Evolutionary conservation across 1,140 invertebrate genomes (phyloP).

Genomic region (Platorchestia sp.): DNA sequence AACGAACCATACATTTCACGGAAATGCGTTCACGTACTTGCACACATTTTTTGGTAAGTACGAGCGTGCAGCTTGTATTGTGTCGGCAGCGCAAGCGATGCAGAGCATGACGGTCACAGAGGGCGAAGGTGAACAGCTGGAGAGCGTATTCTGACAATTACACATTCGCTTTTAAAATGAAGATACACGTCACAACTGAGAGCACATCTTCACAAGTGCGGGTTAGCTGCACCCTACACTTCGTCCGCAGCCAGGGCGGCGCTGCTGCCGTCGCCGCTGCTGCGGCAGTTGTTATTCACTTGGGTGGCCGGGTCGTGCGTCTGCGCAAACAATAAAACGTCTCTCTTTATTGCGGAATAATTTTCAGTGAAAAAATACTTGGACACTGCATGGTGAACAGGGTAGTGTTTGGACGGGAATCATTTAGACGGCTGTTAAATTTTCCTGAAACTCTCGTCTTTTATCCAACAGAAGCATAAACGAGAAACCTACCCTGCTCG

Average conservation of each 20-base stretch:
- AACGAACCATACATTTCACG: background rate
- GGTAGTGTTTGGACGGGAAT: background rate
- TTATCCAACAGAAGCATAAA: background rate
- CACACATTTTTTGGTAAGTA: background rate
- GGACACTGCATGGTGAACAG: background rate
- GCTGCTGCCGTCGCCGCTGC: slow-evolving; percentile 30
- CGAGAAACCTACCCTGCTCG: no score
- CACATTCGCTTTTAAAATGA: background rate
- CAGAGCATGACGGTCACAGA: slow-evolving; percentile 45
- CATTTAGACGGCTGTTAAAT: background rate
- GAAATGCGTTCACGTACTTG: background rate
- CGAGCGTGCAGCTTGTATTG: background rate
- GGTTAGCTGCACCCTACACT: background rate
- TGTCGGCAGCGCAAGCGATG: background rate
- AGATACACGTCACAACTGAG: background rate
- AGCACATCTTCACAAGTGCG: background rate
- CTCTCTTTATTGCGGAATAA: background rate
- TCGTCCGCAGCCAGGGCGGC: background rate
- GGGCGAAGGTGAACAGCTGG: background rate
- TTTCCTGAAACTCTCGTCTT: background rate
- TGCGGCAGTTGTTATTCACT: slow-evolving; percentile 49
- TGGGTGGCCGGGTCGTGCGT: slow-evolving; percentile 44
- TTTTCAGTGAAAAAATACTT: background rate
- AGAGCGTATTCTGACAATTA: background rate
- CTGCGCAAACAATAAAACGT: background rate